phyloP scores from a whole-genome alignment of 2,113 vertebrate species.

The Marmota flaviventris region DNA sequence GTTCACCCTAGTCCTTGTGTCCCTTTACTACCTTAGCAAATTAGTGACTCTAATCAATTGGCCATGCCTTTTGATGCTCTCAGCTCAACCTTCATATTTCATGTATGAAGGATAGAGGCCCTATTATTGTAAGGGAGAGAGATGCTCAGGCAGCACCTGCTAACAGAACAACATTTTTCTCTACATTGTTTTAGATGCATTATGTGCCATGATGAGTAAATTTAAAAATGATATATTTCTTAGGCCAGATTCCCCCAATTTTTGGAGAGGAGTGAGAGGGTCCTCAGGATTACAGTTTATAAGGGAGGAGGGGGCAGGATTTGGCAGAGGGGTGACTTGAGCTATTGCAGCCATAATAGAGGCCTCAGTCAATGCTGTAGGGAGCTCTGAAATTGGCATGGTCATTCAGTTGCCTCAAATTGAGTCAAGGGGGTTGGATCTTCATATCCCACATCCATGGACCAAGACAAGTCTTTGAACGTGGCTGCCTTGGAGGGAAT shows the following conservation, averaged over 20 bases:
- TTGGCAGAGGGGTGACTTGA: not conserved
- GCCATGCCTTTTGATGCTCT: not conserved
- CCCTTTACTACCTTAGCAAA: not conserved
- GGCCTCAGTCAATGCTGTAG: not conserved
- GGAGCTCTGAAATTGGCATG: constrained; percentile 16
- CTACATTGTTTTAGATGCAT: constrained; percentile 24
- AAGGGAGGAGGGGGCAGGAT: not conserved
- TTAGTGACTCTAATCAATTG: constrained; percentile 45
- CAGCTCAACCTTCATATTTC: not conserved
- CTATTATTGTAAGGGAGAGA: not conserved
- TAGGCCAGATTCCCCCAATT: not conserved
- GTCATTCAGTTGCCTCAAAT: not conserved
- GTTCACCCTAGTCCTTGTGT: not conserved
- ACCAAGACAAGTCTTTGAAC: not conserved
- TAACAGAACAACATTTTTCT: constrained; percentile 24
- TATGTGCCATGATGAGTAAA: constrained; percentile 27
- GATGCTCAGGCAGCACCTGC: not conserved
- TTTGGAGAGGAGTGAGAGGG: not conserved
- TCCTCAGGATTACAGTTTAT: not conserved
- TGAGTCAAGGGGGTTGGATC: not conserved
- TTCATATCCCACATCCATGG: not conserved
- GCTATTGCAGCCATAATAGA: not conserved
- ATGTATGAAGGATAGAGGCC: not conserved
- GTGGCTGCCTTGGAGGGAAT: not conserved
- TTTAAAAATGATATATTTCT: constrained; percentile 30